Base-by-base conservation (phyloP, 2,888 invertebrate genomes). In the Spodoptera picta region DNA sequence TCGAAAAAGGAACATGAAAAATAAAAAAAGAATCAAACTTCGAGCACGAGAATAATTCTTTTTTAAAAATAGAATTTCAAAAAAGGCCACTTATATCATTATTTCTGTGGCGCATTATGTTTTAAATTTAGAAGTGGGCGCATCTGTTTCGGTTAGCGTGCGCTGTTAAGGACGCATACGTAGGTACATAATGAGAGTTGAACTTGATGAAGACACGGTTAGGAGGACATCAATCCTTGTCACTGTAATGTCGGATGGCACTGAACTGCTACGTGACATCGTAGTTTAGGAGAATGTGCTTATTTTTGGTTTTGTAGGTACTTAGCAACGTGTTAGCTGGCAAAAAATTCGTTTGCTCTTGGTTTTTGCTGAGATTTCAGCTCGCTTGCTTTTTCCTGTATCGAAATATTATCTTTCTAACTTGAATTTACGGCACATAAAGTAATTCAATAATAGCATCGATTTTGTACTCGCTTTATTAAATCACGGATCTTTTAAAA, bases 151-250 rank as follows among this genome's bases (percentile, higher is more conserved):
- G 76, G 61, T 65, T 62, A 73, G 72, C 70, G 53, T 62, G 66
- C 56, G 62, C 69, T 67, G 65, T 66, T 80, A 68, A 66, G 68
- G 76, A 69, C 75, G 36, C 36, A 36, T 36, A 36, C 36, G 72
- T 73, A 50, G 31, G 74, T 70, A 79, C 75, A 86, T 90, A 91
- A 91, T 90, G 86, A 87, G 88, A 88, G 80, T 77, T 81, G 87
- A 89, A 86, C 84, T 86, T 84, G 87, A 88, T 87, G 87, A 88
- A 90, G 90, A 87, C 87, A 84, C 83, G 83, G 86, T 90, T 90
- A 91, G 83, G 83, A 80, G 80, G 69, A 67, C 87, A 86, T 91
- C 81, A 80, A 87, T 90, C 90, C 73, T 77, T 77, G 82, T 82
- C 82, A 83, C 71, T 55, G 69, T 75, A 73, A 79, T 69, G 70